Conservation (phyloP, 2,888 invertebrate species). For the Hipparchia semele region DNA sequence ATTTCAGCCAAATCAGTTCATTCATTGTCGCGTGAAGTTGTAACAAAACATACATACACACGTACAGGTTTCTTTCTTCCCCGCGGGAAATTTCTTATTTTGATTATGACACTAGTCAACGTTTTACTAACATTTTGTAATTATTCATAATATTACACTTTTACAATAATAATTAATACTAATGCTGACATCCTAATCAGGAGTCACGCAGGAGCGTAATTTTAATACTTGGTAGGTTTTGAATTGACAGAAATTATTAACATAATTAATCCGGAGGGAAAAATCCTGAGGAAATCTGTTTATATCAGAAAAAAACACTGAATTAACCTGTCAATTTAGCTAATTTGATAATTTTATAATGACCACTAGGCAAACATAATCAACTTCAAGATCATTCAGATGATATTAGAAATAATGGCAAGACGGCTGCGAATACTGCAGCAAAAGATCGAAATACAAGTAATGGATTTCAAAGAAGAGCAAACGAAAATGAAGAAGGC, state of each 20-base stretch:
- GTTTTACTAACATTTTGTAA: too few relatives aligned
- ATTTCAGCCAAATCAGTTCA: too few relatives aligned
- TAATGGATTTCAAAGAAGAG: constrained; percentile 37
- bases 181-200: too few relatives aligned
- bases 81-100: too few relatives aligned
- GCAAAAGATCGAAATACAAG: constrained; percentile 61
- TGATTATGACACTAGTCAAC: too few relatives aligned
- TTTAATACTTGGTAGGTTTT: neutral
- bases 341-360: neutral
- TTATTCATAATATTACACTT: too few relatives aligned
- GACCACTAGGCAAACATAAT: constrained; percentile 54
- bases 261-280: neutral
- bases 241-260: neutral
- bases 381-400: constrained; percentile 64
- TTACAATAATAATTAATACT: too few relatives aligned
- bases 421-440: constrained; percentile 65
- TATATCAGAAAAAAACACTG: neutral
- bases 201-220: neutral
- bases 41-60: too few relatives aligned
- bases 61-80: too few relatives aligned
- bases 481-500: constrained; percentile 19
- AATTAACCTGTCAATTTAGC: neutral
- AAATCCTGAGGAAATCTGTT: neutral
- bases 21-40: too few relatives aligned
- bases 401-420: constrained; percentile 64